Evolutionary conservation across 2,888 invertebrate genomes (phyloP), one percentile per base, ranked within the genome.

Genomic region (Periphyllus acericola): DNA sequence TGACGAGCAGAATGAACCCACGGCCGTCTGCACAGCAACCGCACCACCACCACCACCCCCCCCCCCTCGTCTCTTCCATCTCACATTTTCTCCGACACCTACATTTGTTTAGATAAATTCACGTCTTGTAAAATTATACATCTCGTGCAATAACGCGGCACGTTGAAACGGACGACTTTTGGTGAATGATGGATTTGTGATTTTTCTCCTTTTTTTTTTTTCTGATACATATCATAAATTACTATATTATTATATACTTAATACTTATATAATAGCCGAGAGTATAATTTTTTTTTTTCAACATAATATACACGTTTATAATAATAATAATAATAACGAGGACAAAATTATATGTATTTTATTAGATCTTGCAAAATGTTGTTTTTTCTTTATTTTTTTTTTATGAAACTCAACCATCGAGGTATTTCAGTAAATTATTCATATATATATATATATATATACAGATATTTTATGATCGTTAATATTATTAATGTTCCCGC

Each of bases 401-500:
- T 40, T 34, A 79, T 40, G 36, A 80, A 60, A 36, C 60, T 29
- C 60, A 29, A 78, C 46, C 78, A 55, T 55, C 21, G 78, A 32
- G 32, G 52, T 78, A 32, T 78, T 78, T 78, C 21, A 32, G 78
- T 78, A 6, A 52, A 52, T 52, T 32, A 55, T 52, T 21, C 55
- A 46, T 19, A 52, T 52, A 21, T 40, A 60, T 21, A 55, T 21
- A 55, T 21, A 52, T 11, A 52, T 52, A 52, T 52, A 52, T 11
- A 52, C 9, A 17, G 1, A 46, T 46, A 21, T 52, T 25, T 55
- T 55, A 79, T 32, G 79, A 79, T 79, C 40, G 40, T 81, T 80
- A 81, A 40, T 40, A 40, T 66, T 66, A 66, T 80, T 82, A 71
- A 71, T 71, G 29, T 82, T 46, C 71, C 71, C 36, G 29, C 46